These are phyloP conservation scores for Coendou prehensilis DNA, from an alignment of 2,797 vertebrate genomes.

Conservation along the genomic window DNA sequence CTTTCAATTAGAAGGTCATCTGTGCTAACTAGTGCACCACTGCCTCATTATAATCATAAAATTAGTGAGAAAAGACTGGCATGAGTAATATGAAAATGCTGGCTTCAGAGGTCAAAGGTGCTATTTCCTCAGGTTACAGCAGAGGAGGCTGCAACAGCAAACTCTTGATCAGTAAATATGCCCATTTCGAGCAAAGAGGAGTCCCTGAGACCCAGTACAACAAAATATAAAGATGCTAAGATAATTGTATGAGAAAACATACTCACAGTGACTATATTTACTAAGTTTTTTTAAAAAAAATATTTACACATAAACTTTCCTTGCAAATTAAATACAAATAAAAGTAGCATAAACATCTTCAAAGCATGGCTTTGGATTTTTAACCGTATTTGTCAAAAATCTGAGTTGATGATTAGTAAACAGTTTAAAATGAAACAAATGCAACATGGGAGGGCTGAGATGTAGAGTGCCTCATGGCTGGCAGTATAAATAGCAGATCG, in stretches of 20 bases:
- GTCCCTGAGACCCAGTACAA: constrained; percentile 40
- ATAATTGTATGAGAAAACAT: not conserved
- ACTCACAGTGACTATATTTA: not conserved
- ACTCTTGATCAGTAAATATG: constrained; percentile 79
- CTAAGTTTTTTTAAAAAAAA: not conserved
- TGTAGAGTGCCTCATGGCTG: fast-evolving
- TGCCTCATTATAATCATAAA: constrained; percentile 91
- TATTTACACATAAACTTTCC: constrained; percentile 16
- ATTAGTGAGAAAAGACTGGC: constrained; percentile 89
- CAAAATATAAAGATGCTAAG: not conserved
- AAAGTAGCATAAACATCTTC: not conserved
- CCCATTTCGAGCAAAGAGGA: constrained; percentile 56
- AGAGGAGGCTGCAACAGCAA: constrained; percentile 69
- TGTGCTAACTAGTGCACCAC: constrained; percentile 88
- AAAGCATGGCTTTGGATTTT: constrained; percentile 44
- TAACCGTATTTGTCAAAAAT: not conserved
- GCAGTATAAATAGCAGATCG: fast-evolving
- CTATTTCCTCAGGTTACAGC: constrained; percentile 73
- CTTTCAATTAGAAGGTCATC: constrained; percentile 92
- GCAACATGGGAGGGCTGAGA: not conserved
- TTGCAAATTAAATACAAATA: constrained; percentile 35
- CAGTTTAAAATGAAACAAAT: not conserved
- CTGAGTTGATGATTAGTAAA: not conserved
- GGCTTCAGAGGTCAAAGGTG: constrained; percentile 84
- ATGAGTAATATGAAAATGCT: constrained; percentile 84